Evolutionary conservation across 2,888 invertebrate species (phyloP).

Genomic region (Cephonodes hylas): DNA sequence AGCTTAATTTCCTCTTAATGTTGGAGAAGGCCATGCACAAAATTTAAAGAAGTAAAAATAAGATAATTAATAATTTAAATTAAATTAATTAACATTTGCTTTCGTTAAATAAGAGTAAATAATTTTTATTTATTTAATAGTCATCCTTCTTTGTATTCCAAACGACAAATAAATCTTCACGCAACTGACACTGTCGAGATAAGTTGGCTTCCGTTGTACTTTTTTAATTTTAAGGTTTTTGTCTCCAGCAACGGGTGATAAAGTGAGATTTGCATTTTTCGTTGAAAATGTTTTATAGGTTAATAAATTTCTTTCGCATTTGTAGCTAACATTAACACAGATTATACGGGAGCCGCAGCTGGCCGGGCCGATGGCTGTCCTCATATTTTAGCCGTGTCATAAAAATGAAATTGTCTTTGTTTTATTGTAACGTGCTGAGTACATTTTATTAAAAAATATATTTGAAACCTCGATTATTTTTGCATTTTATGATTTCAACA

Average conservation of each 20-base stretch:
- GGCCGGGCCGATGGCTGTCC: constrained; percentile 16
- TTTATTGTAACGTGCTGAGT: constrained; percentile 12
- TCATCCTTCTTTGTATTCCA: neutral
- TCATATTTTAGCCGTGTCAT: constrained; percentile 22
- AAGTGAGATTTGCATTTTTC: constrained; percentile 1
- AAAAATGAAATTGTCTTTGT: constrained; percentile 25
- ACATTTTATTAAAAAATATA: neutral
- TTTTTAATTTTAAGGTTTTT: neutral
- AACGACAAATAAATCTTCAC: neutral
- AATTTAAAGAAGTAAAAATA: too few species aligned
- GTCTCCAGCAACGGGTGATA: neutral
- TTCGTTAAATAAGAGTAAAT: too few species aligned
- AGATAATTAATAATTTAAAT: too few species aligned
- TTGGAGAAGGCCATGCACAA: too few species aligned
- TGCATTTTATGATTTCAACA: neutral
- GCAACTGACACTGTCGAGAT: neutral
- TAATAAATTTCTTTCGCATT: constrained; percentile 11
- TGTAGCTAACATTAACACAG: constrained; percentile 8
- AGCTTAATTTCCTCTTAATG: too few species aligned
- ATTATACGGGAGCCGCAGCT: constrained; percentile 16
- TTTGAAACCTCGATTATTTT: neutral
- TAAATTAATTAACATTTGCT: neutral
- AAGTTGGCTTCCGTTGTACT: neutral
- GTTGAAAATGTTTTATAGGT: constrained; percentile 4
- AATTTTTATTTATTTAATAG: neutral